These are phyloP conservation scores for Cephus spinipes DNA, from an alignment of 2,888 invertebrate species.

Conservation along the genomic window DNA sequence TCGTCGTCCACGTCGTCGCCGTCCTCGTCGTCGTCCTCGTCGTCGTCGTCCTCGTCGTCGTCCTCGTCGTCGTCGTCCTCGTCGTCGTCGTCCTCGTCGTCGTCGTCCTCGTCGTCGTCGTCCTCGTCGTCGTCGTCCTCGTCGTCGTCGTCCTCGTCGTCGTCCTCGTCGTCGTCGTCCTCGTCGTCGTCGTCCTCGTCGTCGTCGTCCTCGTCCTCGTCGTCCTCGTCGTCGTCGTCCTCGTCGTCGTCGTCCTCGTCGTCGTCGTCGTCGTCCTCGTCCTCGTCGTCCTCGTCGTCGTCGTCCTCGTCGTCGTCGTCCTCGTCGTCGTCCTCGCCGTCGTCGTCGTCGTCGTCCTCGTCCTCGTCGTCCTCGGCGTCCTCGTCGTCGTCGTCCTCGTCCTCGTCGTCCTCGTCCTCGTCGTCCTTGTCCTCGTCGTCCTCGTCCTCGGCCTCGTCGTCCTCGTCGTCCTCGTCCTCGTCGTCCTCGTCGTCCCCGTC, in stretches of 20 bases:
- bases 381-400: neutral
- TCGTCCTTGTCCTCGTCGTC: too few relatives aligned
- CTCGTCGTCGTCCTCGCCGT: conserved; percentile 5
- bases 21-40: neutral
- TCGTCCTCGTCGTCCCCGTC: too few relatives aligned
- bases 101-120: neutral
- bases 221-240: conserved; percentile 3
- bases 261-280: neutral
- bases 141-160: conserved; percentile 4
- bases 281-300: too few relatives aligned
- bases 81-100: neutral
- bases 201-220: conserved; percentile 2
- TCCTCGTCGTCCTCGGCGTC: too few relatives aligned
- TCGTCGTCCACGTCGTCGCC: too few relatives aligned
- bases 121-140: neutral
- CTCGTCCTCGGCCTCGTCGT: too few relatives aligned
- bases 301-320: conserved; percentile 13
- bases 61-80: too few relatives aligned
- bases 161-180: neutral
- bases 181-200: conserved; percentile 11
- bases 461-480: conserved; percentile 1
- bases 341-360: neutral
- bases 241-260: too few relatives aligned
- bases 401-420: too few relatives aligned
- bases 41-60: neutral